Conservation (phyloP, 2,113 vertebrate species). For the Rhadina sibilatrix region DNA sequence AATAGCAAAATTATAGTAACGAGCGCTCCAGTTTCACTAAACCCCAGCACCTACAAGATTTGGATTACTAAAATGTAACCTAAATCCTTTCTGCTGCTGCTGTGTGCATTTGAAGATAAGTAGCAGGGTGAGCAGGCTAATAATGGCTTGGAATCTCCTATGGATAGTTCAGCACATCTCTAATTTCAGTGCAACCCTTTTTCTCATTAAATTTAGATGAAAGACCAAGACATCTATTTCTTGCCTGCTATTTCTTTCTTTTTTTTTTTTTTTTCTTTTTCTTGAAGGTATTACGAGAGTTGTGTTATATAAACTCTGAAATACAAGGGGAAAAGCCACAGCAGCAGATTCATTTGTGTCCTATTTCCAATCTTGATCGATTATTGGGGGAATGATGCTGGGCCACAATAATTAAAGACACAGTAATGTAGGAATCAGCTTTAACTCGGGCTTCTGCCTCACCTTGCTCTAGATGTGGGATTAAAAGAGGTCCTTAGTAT, state of each 20-base stretch:
- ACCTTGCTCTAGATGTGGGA: background rate
- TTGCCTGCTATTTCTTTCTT: background rate
- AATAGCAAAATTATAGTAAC: conserved; percentile 58
- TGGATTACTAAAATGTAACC: conserved; percentile 64
- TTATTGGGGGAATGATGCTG: background rate
- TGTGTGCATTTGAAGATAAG: conserved; percentile 65
- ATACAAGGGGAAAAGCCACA: background rate
- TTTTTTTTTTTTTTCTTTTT: background rate
- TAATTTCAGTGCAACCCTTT: conserved; percentile 43
- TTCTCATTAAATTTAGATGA: conserved; percentile 42
- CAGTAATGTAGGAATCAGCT: background rate
- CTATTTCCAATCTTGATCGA: background rate
- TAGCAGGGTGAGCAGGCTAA: conserved; percentile 51
- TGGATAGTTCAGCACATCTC: conserved; percentile 32
- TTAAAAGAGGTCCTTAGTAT: background rate
- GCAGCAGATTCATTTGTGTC: background rate
- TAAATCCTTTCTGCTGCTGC: conserved; percentile 55
- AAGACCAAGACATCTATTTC: background rate
- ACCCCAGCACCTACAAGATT: conserved; percentile 55
- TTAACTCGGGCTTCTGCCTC: background rate
- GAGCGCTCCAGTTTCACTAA: conserved; percentile 60
- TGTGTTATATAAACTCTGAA: background rate
- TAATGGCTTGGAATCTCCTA: conserved; percentile 43
- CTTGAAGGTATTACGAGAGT: background rate
- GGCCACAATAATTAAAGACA: background rate